Base-by-base conservation (phyloP, 2,797 vertebrate genomes). In the Diplodus sargus region DNA sequence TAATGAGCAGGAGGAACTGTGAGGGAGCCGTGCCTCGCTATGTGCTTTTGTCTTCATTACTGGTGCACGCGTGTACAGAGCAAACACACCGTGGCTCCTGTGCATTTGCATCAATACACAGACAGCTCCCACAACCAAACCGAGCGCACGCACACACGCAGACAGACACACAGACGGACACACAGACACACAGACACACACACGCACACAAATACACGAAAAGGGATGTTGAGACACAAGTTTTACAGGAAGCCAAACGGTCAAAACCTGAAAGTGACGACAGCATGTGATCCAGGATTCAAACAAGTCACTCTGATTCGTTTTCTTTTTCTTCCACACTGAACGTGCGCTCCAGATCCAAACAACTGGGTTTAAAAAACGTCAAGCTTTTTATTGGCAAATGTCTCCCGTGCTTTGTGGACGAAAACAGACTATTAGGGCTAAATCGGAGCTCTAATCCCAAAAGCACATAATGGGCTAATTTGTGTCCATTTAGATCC, bases 401-500 rank as follows among this genome's bases (percentile, higher is more conserved):
- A 83, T 74, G 79, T 89, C 65, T 63, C 58, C 58, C 13, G 16
- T 60, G 56, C 65, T 76, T 63, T 73, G 76, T 73, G 25, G 84
- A 87, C 30, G 54, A 82, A 91, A 89, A 83, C 75, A 88, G 57
- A 79, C 84, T 34, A 87, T 88, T 88, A 84, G 80, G 80, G 70
- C 74, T 82, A 91, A 91, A 93, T 92, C 78, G 62, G 83, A 7
- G 39, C 51, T 79, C 82, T 92, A 85, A 93, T 91, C 85, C 86
- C 84, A 87, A 87, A 89, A 89, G 87, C 77, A 89, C 89, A 89
- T 89, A 90, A 90, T 77, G 81, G 88, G 78, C 85, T 91, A 82
- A 92, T 92, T 91, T 91, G 84, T 87, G 87, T 89, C 90, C 80
- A 88, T 91, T 92, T 89, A 85, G 87, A 85, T 85, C 73, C 83